phyloP scores from a whole-genome alignment of 2,113 vertebrate genomes.

The Lycocorax pyrrhopterus region DNA sequence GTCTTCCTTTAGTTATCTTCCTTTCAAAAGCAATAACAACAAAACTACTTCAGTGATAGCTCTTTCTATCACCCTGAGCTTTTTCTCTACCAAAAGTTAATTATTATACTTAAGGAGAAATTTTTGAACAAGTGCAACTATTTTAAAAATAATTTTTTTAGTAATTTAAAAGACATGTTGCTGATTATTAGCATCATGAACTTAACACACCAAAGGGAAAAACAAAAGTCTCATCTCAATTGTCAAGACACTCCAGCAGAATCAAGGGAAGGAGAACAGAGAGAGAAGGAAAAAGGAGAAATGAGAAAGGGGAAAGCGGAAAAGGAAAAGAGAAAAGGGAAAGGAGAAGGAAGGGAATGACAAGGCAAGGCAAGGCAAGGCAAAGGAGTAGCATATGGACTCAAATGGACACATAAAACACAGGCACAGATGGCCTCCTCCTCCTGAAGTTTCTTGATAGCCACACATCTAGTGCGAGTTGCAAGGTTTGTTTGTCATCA shows the following conservation, averaged over 20 bases:
- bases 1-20: neutral
- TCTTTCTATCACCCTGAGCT: neutral
- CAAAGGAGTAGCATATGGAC: neutral
- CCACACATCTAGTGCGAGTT: too few species aligned
- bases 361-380: neutral
- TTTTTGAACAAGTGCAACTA: neutral
- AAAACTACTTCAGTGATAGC: neutral
- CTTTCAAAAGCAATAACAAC: neutral
- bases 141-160: neutral
- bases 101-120: neutral
- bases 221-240: neutral
- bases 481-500: neutral
- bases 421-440: fast-evolving
- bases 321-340: too few species aligned
- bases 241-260: neutral
- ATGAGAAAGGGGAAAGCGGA: fast-evolving
- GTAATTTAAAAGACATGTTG: neutral
- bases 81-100: neutral
- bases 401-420: neutral
- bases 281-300: neutral
- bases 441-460: neutral
- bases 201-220: neutral
- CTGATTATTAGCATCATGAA: neutral
- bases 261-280: neutral
- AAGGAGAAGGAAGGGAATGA: neutral